Percentiles rank a stretch among this genome's conserved stretches.
phyloP scores from a whole-genome alignment of 2,797 vertebrate genomes.

The Naso thynnoides region DNA sequence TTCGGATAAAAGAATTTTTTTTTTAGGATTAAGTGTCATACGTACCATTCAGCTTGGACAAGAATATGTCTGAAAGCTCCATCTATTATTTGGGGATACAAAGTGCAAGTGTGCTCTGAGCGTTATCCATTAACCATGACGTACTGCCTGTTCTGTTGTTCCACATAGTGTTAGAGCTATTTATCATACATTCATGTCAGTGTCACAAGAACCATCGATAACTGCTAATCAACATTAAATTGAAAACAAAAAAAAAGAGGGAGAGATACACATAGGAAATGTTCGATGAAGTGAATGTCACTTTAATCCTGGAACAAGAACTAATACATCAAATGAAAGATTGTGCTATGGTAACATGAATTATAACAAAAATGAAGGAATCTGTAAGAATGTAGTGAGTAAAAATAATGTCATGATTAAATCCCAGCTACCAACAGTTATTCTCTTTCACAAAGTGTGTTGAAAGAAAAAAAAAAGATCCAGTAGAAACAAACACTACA shows the following conservation, averaged over 20 bases:
- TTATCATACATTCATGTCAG: constrained; percentile 18
- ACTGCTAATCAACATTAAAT: neutral
- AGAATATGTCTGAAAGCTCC: constrained; percentile 52
- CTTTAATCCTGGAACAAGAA: constrained; percentile 80
- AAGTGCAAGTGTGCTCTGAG: constrained; percentile 85
- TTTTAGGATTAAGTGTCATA: constrained; percentile 26
- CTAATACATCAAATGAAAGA: constrained; percentile 66
- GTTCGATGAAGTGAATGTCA: constrained; percentile 68
- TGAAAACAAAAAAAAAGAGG: no score
- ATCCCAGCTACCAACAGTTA: constrained; percentile 50
- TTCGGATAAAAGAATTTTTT: neutral
- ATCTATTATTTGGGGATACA: constrained; percentile 83
- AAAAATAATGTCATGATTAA: constrained; percentile 58
- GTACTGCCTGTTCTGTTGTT: constrained; percentile 21
- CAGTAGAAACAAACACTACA: constrained; percentile 43
- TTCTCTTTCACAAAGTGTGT: constrained; percentile 42
- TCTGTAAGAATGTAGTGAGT: constrained; percentile 66
- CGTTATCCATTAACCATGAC: constrained; percentile 85
- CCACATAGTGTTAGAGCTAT: constrained; percentile 26
- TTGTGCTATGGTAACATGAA: constrained; percentile 62
- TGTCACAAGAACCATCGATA: constrained; percentile 16
- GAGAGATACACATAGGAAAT: constrained; percentile 39
- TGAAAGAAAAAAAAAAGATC: constrained; percentile 51
- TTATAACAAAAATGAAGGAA: constrained; percentile 57
- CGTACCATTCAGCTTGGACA: constrained; percentile 73